Percentiles rank a stretch among this genome's conserved stretches.
These are phyloP conservation scores for Eilema griseolum DNA, from an alignment of 2,888 invertebrate genomes.

Conservation along the genomic window DNA sequence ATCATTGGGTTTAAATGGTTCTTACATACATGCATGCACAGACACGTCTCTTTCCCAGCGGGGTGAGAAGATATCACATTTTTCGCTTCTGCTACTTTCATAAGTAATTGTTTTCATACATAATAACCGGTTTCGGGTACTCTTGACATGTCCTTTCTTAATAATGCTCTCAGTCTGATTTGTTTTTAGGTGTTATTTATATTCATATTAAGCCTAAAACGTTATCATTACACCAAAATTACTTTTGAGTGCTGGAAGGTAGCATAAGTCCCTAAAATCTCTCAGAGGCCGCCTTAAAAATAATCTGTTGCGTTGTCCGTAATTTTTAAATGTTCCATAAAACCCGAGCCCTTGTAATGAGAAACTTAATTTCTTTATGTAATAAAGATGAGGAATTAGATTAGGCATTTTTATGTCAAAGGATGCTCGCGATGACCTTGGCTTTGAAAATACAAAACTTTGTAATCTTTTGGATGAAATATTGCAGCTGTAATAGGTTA, in stretches of 20 bases:
- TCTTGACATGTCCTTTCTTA: no score
- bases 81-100: no score
- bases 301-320: slow-evolving; percentile 39
- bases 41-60: no score
- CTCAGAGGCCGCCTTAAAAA: slow-evolving; percentile 32
- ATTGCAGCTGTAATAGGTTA: background rate
- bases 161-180: background rate
- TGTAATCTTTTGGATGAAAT: background rate
- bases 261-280: slow-evolving; percentile 7
- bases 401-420: slow-evolving; percentile 44
- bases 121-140: no score
- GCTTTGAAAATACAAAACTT: slow-evolving; percentile 6
- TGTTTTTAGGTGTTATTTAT: background rate
- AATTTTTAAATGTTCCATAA: slow-evolving; percentile 53
- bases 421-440: slow-evolving; percentile 35
- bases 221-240: slow-evolving; percentile 12
- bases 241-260: slow-evolving; percentile 1
- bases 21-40: no score
- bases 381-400: slow-evolving; percentile 49
- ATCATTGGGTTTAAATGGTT: no score
- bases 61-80: no score
- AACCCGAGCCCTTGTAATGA: slow-evolving; percentile 48
- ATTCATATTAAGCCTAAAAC: background rate
- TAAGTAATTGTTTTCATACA: no score
- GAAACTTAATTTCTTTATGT: slow-evolving; percentile 51